These are phyloP conservation scores for Sesamia inferens DNA, from an alignment of 2,888 invertebrate species.

Conservation along the genomic window DNA sequence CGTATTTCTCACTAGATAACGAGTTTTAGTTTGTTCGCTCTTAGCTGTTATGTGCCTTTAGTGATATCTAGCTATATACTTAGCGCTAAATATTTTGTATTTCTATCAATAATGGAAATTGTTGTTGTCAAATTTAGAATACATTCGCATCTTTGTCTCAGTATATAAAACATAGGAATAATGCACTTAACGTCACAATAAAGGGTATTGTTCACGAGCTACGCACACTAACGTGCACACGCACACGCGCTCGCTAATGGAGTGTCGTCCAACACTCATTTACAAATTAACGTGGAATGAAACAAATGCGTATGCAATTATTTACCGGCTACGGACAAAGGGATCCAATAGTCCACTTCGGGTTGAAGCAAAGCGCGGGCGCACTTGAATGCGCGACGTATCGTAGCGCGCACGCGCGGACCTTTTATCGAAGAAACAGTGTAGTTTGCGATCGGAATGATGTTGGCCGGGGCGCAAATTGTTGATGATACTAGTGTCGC, in stretches of 20 bases:
- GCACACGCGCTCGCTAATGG: conserved; percentile 44
- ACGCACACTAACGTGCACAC: conserved; percentile 47
- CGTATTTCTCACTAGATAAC: not conserved
- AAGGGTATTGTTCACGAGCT: conserved; percentile 67
- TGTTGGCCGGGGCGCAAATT: conserved; percentile 87
- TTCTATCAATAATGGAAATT: not conserved
- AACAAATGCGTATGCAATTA: conserved; percentile 75
- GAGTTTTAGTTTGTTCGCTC: not conserved
- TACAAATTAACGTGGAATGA: conserved; percentile 74
- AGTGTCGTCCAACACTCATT: conserved; percentile 69
- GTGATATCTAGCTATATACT: not conserved
- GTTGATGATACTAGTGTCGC: conserved; percentile 80
- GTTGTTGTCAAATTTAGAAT: conserved; percentile 33
- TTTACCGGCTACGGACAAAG: conserved; percentile 76
- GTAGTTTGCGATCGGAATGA: conserved; percentile 75
- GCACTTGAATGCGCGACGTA: conserved; percentile 78
- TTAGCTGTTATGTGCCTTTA: not conserved
- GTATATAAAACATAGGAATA: conserved; percentile 31
- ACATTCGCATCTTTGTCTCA: conserved; percentile 57
- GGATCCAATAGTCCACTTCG: conserved; percentile 66
- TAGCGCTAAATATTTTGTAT: not conserved
- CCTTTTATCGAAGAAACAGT: conserved; percentile 57
- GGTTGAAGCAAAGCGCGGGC: conserved; percentile 71
- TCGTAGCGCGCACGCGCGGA: conserved; percentile 75
- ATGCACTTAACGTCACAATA: conserved; percentile 58